Base-by-base conservation (phyloP, 2,888 invertebrate species). In the Tinea semifulvella region DNA sequence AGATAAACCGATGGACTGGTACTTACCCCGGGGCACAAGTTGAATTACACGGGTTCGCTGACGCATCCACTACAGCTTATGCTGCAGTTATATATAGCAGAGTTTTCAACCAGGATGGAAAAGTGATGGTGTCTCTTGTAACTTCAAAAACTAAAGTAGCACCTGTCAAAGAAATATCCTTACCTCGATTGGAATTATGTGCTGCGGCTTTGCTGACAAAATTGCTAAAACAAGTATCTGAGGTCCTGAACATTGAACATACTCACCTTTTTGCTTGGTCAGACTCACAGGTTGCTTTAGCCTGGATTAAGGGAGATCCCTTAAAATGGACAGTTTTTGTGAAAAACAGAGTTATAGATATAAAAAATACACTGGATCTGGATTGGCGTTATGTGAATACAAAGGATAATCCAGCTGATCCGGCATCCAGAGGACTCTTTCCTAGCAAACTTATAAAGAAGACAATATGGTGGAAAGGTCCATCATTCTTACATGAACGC, bases 391-490 rank as follows among this genome's bases (percentile, higher is more conserved):
- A 56, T 35, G 52, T 56, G 2, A 5, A 44, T 5, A 50, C 53
- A 0, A 3, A n/a, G 1, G 36, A 54, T 4, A 58, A 58, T 43
- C 56, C 55, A 2, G 56, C 56, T 2, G 58, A 60, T 46, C 40
- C 46, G 20, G 56, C 57, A 1, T 56, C 59, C 8, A 46, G 58
- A 13, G 56, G 57, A 6, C 6, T 56, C 13, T 5, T 8, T 8
- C 44, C 53, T 1, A 36, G 18, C 2, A 45, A 52, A 31, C 46
- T 55, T 1, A 1, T 43, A 1, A 45, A 44, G 26, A 42, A 43
- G 14, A 2, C 45, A 0, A 25, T 53, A 11, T 52, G 53, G 53
- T 54, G 50, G 52, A n/a, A 44, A 10, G 48, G 53, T 17, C 48
- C 46, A 8, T 1, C 8, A 7, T 46, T 38, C 39, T 14, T 40